Conservation (phyloP, 2,797 vertebrate species). For the Threskiornis aethiopicus region DNA sequence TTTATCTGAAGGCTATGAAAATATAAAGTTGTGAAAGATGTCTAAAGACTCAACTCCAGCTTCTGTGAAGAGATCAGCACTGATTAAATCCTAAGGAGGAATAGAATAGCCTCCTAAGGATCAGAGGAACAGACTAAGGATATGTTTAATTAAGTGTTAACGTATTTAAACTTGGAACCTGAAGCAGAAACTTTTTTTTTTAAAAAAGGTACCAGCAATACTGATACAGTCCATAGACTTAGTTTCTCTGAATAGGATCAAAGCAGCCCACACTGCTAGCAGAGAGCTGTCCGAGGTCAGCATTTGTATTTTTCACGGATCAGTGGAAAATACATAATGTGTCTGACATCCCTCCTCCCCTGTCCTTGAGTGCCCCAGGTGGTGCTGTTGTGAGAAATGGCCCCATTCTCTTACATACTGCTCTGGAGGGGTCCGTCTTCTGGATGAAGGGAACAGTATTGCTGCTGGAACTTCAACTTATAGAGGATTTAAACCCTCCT, state of each 20-base stretch:
- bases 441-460: neutral
- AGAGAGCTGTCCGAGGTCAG: neutral
- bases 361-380: neutral
- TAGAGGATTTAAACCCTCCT: neutral
- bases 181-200: neutral
- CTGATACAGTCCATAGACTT: neutral
- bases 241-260: neutral
- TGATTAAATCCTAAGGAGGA: neutral
- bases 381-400: neutral
- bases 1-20: neutral
- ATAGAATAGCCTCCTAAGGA: neutral
- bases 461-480: neutral
- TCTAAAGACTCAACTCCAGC: neutral
- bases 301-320: neutral
- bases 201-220: neutral
- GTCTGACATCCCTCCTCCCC: neutral
- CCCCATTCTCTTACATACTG: neutral
- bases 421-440: neutral
- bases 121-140: neutral
- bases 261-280: neutral
- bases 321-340: neutral
- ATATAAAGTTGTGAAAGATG: neutral
- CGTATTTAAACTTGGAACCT: neutral
- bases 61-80: neutral
- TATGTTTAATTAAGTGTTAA: neutral